phyloP scores from a whole-genome alignment of 2,888 invertebrate genomes.

The Entomobrya multifasciata region DNA sequence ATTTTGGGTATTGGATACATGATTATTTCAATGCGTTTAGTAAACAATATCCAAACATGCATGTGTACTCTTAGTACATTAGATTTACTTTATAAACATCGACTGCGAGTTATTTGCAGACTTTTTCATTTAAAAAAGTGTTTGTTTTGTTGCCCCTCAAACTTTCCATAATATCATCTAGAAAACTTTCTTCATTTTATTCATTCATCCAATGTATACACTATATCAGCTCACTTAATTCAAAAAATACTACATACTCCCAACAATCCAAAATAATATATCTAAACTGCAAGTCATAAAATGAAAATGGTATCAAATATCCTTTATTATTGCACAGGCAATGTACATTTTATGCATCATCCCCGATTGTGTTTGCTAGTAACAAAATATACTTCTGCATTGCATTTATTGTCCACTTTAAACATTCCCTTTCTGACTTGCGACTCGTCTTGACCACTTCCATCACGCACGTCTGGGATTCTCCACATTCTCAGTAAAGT shows the following conservation, averaged over 20 bases:
- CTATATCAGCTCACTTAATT: background rate
- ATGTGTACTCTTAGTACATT: too few species aligned
- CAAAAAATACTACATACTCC: background rate
- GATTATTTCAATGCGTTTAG: too few species aligned
- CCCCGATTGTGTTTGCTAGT: background rate
- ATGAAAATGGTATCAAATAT: conserved; percentile 37
- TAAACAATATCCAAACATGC: too few species aligned
- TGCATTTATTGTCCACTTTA: conserved; percentile 26
- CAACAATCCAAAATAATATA: background rate
- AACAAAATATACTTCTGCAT: background rate
- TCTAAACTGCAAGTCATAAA: background rate
- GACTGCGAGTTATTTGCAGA: too few species aligned
- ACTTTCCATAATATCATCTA: background rate
- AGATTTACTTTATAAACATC: too few species aligned
- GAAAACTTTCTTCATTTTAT: background rate
- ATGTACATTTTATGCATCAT: background rate
- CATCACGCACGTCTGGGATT: conserved; percentile 23
- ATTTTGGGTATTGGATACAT: too few species aligned
- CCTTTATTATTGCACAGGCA: background rate
- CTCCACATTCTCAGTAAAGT: conserved; percentile 3
- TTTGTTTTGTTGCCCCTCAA: background rate
- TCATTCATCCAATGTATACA: background rate
- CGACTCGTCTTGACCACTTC: conserved; percentile 35
- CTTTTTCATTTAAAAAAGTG: background rate
- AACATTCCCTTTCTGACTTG: background rate